Conservation (phyloP, 2,113 vertebrate species). For the Speoplatyrhinus poulsoni region DNA sequence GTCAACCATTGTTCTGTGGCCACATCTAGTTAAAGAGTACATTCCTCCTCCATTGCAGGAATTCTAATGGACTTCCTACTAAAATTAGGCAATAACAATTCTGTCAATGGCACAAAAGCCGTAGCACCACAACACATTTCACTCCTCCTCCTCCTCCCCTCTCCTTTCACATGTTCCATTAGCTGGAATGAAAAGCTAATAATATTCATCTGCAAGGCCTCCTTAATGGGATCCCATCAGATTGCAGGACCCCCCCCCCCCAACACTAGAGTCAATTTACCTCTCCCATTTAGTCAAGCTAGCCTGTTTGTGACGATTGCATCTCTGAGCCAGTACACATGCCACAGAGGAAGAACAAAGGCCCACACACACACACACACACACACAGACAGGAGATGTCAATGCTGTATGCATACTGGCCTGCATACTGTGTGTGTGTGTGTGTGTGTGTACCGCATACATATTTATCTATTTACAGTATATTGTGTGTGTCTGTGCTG, state of each 20-base stretch:
- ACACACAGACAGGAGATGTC: slow-evolving; percentile 38
- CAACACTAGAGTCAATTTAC: slow-evolving; percentile 69
- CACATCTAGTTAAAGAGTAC: slow-evolving; percentile 53
- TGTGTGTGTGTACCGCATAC: too few species aligned
- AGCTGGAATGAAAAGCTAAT: slow-evolving; percentile 68
- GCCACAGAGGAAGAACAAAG: slow-evolving; percentile 5
- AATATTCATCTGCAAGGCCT: slow-evolving; percentile 69
- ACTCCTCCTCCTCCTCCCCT: slow-evolving; percentile 49
- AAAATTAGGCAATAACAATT: slow-evolving; percentile 69
- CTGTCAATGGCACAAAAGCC: slow-evolving; percentile 59
- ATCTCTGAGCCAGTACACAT: slow-evolving; percentile 55
- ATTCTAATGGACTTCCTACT: slow-evolving; percentile 64
- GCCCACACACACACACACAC: slow-evolving; percentile 18
- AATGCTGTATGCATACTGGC: slow-evolving; percentile 15
- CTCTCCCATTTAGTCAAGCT: slow-evolving; percentile 64
- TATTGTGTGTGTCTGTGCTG: neutral
- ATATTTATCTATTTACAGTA: too few species aligned
- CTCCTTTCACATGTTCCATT: slow-evolving; percentile 62
- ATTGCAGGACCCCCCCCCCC: slow-evolving; percentile 46
- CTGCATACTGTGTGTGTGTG: slow-evolving; percentile 2
- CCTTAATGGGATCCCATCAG: slow-evolving; percentile 69
- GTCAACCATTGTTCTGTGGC: slow-evolving; percentile 32
- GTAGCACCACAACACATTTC: slow-evolving; percentile 56
- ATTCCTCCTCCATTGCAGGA: slow-evolving; percentile 48
- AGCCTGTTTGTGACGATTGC: slow-evolving; percentile 60